Evolutionary conservation across 2,888 invertebrate genomes (phyloP), one percentile per base, ranked within the genome.

Genomic region (Meiosimyza decipiens): DNA sequence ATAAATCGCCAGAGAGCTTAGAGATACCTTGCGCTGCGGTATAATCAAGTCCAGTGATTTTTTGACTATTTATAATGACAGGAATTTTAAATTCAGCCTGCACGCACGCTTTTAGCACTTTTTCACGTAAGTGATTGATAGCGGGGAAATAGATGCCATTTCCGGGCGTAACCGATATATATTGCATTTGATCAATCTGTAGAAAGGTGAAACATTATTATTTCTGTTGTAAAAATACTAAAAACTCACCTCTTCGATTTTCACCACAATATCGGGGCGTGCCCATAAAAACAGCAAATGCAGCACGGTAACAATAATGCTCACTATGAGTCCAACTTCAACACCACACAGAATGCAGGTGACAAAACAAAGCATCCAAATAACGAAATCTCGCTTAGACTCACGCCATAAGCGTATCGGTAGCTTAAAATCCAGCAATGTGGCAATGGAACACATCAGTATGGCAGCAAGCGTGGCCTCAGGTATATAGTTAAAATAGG

Each of bases 401-500:
- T 88, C 88, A 18, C 85, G 87, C 92, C 92, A 92, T 79, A 92
- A 87, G 5, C 88, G 84, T 6, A 77, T 50, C 60, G 90, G 86
- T n/a, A 89, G 88, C 73, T 86, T 82, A 57, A 79, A 76, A 15
- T 79, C 79, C 49, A 79, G 67, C 57, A 79, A 66, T 12, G 78
- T 79, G 54, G 96, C 95, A 33, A 86, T 83, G 40, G 98, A 97
- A 79, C 94, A 93, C 80, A 97, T 96, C 79, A 98, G 91, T 71
- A 98, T 95, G 6, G 96, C 93, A 0, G 96, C 92, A 65, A 98
- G 89, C 1, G 95, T 93, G 0, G 97, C 91, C 82, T 92, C 92
- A 1, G 96, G 95, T 76, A 96, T 95, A 85, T 90, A 95, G 86
- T 92, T 93, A 87, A 97, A 97, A 83, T 94, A 93, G 1, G 95